Conservation (phyloP, 92 coral and sea anemone genomes). For the Porites evermanni region DNA sequence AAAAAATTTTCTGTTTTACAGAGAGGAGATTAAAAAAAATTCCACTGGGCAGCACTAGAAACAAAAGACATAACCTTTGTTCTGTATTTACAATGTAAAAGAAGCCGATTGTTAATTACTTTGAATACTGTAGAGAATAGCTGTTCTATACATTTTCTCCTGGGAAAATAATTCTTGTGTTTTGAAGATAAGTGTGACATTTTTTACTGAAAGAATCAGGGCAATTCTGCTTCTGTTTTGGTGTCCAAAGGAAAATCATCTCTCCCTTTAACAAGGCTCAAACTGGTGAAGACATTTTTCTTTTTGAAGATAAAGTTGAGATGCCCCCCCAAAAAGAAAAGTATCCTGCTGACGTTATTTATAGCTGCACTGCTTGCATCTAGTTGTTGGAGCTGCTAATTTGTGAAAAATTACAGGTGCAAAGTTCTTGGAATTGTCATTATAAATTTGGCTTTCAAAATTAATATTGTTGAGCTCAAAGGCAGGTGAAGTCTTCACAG, state of each 20-base stretch:
- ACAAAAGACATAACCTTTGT: not conserved
- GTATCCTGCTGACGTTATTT: not conserved
- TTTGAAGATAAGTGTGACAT: too few relatives aligned
- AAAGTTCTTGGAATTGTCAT: not conserved
- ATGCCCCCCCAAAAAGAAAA: not conserved
- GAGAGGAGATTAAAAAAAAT: not conserved
- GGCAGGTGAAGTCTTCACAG: conserved; percentile 1
- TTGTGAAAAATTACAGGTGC: conserved; percentile 51
- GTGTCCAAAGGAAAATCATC: too few relatives aligned
- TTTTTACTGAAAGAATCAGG: too few relatives aligned
- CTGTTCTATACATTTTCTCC: too few relatives aligned
- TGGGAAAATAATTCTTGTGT: too few relatives aligned
- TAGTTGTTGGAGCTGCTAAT: conserved; percentile 5
- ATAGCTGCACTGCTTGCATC: not conserved
- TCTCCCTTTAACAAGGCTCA: too few relatives aligned
- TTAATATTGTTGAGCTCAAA: not conserved
- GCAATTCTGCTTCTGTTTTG: too few relatives aligned
- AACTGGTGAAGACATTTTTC: not conserved
- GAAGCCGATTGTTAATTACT: too few relatives aligned
- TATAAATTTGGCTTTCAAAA: conserved; percentile 17
- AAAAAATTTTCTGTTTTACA: not conserved
- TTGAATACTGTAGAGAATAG: too few relatives aligned
- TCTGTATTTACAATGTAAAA: too few relatives aligned
- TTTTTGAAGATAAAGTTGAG: too few relatives aligned
- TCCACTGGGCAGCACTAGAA: too few relatives aligned